These are phyloP conservation scores for Microplitis mediator DNA, from an alignment of 1,140 invertebrate genomes.

Conservation along the genomic window DNA sequence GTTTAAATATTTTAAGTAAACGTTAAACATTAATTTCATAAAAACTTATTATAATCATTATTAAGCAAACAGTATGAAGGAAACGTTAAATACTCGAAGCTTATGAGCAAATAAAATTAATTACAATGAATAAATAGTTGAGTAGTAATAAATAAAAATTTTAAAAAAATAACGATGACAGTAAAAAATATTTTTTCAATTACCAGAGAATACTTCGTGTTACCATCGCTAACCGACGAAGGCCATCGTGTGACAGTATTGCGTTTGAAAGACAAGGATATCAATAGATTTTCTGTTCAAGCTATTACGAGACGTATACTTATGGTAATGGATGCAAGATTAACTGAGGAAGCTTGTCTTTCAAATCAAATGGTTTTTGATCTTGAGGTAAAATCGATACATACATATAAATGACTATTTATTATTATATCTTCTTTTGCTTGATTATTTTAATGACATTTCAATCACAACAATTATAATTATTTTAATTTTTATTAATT, in stretches of 20 bases:
- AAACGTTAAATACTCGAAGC: no score
- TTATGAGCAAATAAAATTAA: no score
- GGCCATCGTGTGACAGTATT: slow-evolving; percentile 57
- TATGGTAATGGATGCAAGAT: slow-evolving; percentile 56
- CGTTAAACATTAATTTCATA: no score
- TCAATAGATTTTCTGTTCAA: slow-evolving; percentile 53
- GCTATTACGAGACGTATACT: slow-evolving; percentile 48
- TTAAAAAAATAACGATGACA: no score
- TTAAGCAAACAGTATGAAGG: no score
- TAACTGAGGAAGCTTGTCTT: slow-evolving; percentile 53
- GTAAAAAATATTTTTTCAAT: no score
- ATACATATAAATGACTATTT: background rate
- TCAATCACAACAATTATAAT: no score
- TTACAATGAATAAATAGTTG: no score
- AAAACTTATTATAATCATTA: no score
- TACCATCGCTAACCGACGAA: slow-evolving; percentile 56
- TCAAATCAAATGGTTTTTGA: slow-evolving; percentile 59
- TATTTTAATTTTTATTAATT: no score
- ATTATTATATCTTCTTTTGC: background rate
- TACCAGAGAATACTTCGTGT: slow-evolving; percentile 50
- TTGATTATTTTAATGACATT: background rate
- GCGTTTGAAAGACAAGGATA: slow-evolving; percentile 43
- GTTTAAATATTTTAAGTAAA: background rate
- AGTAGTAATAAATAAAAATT: no score
- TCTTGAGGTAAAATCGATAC: slow-evolving; percentile 48